Percentiles rank a stretch among this genome's conserved stretches.
Conservation (phyloP, 2,797 vertebrate genomes). For the Liparis tanakae region DNA sequence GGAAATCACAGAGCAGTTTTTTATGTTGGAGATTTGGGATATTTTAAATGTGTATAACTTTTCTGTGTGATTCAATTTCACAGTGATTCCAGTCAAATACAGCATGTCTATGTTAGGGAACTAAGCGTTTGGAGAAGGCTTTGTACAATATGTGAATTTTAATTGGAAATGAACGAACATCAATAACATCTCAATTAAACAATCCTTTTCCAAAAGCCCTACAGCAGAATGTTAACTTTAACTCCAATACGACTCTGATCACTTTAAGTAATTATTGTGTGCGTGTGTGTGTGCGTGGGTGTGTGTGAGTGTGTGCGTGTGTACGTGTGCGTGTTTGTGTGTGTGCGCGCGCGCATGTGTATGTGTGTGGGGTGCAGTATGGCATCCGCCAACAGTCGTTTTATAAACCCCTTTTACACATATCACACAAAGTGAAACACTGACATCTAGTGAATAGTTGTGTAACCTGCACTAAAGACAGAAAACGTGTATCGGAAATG, state of each 20-base stretch:
- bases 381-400: background rate
- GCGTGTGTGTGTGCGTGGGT: background rate
- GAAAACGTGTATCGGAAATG: slow-evolving; percentile 13
- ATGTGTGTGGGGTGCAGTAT: background rate
- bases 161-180: background rate
- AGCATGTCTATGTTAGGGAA: background rate
- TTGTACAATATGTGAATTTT: background rate
- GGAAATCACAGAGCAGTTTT: background rate
- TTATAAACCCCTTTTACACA: background rate
- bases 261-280: background rate
- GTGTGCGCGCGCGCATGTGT: background rate
- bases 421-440: slow-evolving; percentile 50
- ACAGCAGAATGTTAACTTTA: background rate
- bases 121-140: background rate
- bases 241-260: background rate
- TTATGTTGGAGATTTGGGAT: background rate
- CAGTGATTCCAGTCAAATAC: background rate
- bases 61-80: background rate
- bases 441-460: slow-evolving; percentile 64
- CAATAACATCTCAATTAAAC: background rate
- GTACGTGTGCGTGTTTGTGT: background rate
- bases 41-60: background rate
- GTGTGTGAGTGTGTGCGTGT: background rate
- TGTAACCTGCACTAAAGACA: slow-evolving; percentile 26
- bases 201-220: background rate